Conservation (phyloP, 53 echinoderm and acorn worm genomes). For the Paracentrotus lividus region DNA sequence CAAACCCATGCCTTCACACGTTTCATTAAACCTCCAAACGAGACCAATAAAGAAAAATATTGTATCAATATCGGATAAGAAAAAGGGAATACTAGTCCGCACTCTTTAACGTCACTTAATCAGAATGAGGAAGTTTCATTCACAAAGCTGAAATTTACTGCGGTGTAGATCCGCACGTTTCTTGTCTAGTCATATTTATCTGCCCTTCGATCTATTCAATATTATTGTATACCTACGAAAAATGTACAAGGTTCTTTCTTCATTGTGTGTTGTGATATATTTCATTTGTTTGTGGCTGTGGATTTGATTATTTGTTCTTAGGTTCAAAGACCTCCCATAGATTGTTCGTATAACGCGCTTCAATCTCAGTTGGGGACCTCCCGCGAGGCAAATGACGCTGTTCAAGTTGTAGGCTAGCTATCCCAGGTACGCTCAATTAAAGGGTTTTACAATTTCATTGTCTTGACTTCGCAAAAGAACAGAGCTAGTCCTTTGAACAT, state of each 20-base stretch:
- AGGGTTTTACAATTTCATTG: too few species aligned
- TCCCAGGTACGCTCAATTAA: too few species aligned
- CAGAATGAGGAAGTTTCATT: not conserved
- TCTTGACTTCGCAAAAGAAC: too few species aligned
- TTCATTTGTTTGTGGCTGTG: not conserved
- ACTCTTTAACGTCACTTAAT: not conserved
- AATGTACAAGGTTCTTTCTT: not conserved
- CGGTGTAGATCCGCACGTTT: not conserved
- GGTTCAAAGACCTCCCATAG: slow-evolving; percentile 18
- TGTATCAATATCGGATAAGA: not conserved
- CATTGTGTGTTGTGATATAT: not conserved
- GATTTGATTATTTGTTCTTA: not conserved
- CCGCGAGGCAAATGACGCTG: slow-evolving; percentile 13
- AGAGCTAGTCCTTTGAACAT: too few species aligned
- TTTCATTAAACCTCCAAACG: not conserved
- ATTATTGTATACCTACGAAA: not conserved
- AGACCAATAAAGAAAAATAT: not conserved
- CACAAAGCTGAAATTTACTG: not conserved
- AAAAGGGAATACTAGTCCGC: too few species aligned
- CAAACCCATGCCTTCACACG: not conserved
- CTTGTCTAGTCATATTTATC: not conserved
- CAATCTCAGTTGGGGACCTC: slow-evolving; percentile 8
- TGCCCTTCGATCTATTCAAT: too few species aligned
- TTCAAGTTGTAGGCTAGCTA: too few species aligned
- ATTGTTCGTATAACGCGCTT: not conserved